Conservation (phyloP, 2,888 invertebrate genomes). For the Caenorhabditis afra region DNA sequence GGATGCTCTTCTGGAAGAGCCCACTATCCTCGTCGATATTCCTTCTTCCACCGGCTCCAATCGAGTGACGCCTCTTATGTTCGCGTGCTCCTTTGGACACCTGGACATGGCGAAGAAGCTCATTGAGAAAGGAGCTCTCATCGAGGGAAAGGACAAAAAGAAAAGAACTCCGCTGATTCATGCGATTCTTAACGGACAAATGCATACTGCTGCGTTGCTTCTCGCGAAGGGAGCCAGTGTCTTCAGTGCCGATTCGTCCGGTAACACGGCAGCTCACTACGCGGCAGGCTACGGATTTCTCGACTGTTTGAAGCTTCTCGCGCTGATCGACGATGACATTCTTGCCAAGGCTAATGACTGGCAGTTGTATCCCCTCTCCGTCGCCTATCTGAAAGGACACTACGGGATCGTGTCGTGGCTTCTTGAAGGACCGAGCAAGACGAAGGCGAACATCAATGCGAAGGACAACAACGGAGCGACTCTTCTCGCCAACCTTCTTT, state of each 20-base stretch:
- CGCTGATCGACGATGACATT: constrained; percentile 77
- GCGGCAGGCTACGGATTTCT: constrained; percentile 84
- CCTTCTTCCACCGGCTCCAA: constrained; percentile 59
- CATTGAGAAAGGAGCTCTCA: constrained; percentile 80
- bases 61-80: constrained; percentile 61
- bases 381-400: constrained; percentile 82
- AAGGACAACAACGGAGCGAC: constrained; percentile 73
- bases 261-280: constrained; percentile 83
- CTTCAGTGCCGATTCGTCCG: constrained; percentile 82
- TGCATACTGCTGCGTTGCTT: constrained; percentile 66
- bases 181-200: constrained; percentile 83
- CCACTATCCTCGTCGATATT: constrained; percentile 48
- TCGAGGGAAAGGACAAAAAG: constrained; percentile 81
- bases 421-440: constrained; percentile 61
- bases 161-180: constrained; percentile 82
- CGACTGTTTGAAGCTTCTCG: constrained; percentile 82
- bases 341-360: constrained; percentile 72
- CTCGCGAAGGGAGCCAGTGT: constrained; percentile 66
- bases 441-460: constrained; percentile 66
- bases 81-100: constrained; percentile 66
- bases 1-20: constrained; percentile 47
- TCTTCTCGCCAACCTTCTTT: constrained; percentile 63
- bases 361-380: constrained; percentile 82
- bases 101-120: constrained; percentile 75
- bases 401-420: constrained; percentile 71